phyloP scores from a whole-genome alignment of 92 coral and sea anemone genomes.

The Porites cylindrica region DNA sequence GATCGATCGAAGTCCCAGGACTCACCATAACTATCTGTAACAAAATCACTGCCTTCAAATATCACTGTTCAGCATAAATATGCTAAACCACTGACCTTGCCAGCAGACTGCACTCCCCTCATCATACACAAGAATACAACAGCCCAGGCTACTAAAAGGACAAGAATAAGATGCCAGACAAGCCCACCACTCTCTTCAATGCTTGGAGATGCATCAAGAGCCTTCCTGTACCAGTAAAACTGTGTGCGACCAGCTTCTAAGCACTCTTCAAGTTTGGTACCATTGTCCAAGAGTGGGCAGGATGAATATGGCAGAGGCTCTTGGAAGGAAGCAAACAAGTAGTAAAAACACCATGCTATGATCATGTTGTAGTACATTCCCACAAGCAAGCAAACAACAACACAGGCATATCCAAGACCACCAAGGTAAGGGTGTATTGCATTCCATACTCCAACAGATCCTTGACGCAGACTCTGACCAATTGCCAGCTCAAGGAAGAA shows the following conservation, averaged over 20 bases:
- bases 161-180: constrained; percentile 85
- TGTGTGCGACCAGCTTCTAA: constrained; percentile 75
- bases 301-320: constrained; percentile 70
- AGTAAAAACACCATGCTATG: constrained; percentile 95
- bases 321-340: constrained; percentile 91
- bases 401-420: constrained; percentile 89
- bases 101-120: constrained; percentile 95
- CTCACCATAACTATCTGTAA: no score
- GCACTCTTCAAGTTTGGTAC: constrained; percentile 62
- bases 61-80: no score
- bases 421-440: constrained; percentile 94
- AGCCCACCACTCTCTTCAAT: constrained; percentile 86
- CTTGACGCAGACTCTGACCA: constrained; percentile 97
- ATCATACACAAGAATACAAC: constrained; percentile 93
- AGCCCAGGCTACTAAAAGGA: constrained; percentile 85
- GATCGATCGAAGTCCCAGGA: no score
- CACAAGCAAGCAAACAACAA: constrained; percentile 86
- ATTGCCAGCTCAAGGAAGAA: constrained; percentile 92
- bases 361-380: constrained; percentile 97
- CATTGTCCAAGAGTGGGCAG: constrained; percentile 64
- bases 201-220: constrained; percentile 57
- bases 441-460: constrained; percentile 96
- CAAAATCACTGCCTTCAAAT: no score
- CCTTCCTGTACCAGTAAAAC: constrained; percentile 86
- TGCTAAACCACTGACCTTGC: constrained; percentile 70